phyloP scores from a whole-genome alignment of 2,888 invertebrate genomes.

The Morpho achilles region DNA sequence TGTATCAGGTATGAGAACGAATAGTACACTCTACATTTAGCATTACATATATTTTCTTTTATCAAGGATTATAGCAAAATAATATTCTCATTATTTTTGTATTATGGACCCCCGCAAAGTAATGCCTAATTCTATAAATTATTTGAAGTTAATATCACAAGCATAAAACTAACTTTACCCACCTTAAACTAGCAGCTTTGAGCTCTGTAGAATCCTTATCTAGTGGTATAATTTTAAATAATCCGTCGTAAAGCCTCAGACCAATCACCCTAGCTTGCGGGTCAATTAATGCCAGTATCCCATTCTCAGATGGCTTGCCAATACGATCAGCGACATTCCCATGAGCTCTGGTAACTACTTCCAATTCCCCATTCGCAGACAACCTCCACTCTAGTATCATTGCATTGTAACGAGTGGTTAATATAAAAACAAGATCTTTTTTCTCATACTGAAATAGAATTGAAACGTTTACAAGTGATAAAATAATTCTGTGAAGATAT shows the following conservation, averaged over 20 bases:
- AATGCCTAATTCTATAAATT: too few species aligned
- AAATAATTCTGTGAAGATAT: background rate
- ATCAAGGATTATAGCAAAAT: too few species aligned
- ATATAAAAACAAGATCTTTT: constrained; percentile 94
- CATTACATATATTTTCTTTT: too few species aligned
- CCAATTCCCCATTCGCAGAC: constrained; percentile 86
- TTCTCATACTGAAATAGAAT: constrained; percentile 85
- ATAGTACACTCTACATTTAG: too few species aligned
- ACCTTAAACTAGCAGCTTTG: constrained; percentile 92
- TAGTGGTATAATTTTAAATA: constrained; percentile 97
- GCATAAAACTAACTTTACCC: background rate
- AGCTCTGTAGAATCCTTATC: constrained; percentile 96
- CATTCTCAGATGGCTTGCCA: constrained; percentile 96
- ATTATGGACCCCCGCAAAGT: too few species aligned
- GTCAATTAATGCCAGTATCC: constrained; percentile 97
- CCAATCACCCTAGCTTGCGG: constrained; percentile 97
- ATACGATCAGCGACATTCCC: constrained; percentile 97
- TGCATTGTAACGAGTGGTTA: constrained; percentile 96
- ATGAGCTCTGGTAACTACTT: constrained; percentile 96
- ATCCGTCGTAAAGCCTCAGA: constrained; percentile 95
- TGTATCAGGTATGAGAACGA: too few species aligned
- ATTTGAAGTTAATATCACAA: too few species aligned
- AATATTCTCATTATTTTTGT: too few species aligned
- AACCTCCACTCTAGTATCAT: constrained; percentile 96
- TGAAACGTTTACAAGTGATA: background rate